Evolutionary conservation across 2,797 vertebrate genomes (phyloP), one percentile per base, ranked within the genome.

Genomic region (Neosilurus hyrtlii): DNA sequence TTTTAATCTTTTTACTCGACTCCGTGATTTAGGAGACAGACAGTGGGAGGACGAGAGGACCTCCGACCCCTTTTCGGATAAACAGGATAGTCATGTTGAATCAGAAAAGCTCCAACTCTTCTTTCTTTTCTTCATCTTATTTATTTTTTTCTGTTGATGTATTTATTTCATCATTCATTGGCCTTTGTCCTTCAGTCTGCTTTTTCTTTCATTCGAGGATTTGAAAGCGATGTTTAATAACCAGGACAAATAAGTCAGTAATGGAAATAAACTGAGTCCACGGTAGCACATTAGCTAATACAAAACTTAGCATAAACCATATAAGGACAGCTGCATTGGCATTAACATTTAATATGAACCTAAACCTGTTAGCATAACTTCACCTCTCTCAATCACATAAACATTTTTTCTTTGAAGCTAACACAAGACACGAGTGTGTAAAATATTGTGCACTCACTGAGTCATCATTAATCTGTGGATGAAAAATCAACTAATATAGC

Each of bases 21-120:
- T 72, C 70, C 15, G 57, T 79, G 61, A 43, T 65, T 51, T 63
- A 51, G 22, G 59, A 77, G 59, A 78, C 43, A 52, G 80, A 68
- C 73, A 59, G 82, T 83, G 76, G 76, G 61, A 79, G 76, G 76
- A 76, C n/a, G 24, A 65, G 9, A 52, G 24, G 37, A 51, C 61
- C 61, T 65, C 18, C 18, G 43, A 51, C 59, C 4, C 4, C 22
- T 77, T 62, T 49, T 62, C 22, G 24, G 35, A 77, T 62, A 49
- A 43, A 62, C 74, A 77, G 35, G 14, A 7, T 14, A 77, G 74
- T 62, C 4, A 20, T 12, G 1, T 59, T 63, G 61, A 78, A 77
- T 62, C 37, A 77, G 57, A 63, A 73, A 76, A 18, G 43, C 49
- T 76, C 56, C 18, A 20, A 37, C 4, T 43, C 8, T 43, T 43